phyloP scores from a whole-genome alignment of 2,113 vertebrate species.

The Phodopus roborovskii region DNA sequence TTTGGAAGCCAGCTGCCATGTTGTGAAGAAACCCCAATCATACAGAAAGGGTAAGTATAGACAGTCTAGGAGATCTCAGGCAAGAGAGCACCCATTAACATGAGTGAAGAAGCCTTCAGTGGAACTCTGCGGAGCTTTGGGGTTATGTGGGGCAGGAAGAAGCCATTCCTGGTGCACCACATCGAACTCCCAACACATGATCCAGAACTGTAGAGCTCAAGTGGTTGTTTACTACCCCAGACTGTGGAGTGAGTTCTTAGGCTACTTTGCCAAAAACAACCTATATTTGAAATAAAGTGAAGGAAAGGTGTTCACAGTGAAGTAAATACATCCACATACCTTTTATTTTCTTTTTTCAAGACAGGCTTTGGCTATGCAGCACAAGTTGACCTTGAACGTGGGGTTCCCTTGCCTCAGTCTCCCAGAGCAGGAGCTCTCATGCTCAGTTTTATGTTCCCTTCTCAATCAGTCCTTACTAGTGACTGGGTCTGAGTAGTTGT shows the following conservation, averaged over 20 bases:
- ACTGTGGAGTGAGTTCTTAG: not conserved
- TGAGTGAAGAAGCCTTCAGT: not conserved
- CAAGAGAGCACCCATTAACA: not conserved
- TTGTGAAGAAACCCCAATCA: not conserved
- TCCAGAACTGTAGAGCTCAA: not conserved
- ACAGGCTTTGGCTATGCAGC: not conserved
- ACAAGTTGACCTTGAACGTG: not conserved
- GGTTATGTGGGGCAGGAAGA: not conserved
- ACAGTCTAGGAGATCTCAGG: not conserved
- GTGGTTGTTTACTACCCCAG: not conserved
- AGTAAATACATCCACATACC: not conserved
- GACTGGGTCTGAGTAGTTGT: not conserved
- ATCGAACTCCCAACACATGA: not conserved
- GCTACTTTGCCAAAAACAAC: conserved; percentile 30
- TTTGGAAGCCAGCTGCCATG: not conserved
- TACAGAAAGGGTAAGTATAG: not conserved
- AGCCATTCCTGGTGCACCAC: not conserved
- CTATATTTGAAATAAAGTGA: not conserved
- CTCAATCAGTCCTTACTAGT: not conserved
- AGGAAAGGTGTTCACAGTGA: not conserved
- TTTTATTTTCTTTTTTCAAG: not conserved
- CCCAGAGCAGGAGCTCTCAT: not conserved
- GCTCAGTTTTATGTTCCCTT: not conserved
- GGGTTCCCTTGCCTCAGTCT: not conserved
- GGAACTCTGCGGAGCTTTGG: not conserved